Evolutionary conservation across 2,888 invertebrate genomes (phyloP).

Genomic region (Drosophila sordidula): DNA sequence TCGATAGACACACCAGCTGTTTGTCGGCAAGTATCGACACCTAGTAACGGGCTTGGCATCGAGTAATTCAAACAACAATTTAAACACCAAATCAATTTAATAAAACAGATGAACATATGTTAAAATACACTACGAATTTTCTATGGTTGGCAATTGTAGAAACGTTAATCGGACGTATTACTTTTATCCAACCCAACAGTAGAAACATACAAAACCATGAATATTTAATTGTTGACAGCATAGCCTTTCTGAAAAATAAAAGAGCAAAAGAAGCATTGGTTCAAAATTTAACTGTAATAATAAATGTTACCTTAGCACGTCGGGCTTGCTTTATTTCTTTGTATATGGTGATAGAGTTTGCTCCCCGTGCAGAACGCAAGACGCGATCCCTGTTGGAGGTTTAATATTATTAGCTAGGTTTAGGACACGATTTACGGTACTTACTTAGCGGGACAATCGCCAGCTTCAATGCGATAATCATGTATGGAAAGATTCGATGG

Average conservation of each 20-base stretch:
- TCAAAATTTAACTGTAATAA: background rate
- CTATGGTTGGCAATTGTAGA: background rate
- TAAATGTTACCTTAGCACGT: constrained; percentile 25
- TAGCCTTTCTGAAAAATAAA: constrained; percentile 20
- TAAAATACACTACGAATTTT: constrained; percentile 29
- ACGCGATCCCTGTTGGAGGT: constrained; percentile 20
- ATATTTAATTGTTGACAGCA: background rate
- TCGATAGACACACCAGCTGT: constrained; percentile 21
- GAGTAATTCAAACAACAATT: constrained; percentile 1
- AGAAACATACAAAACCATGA: constrained; percentile 16
- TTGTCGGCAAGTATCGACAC: constrained; percentile 5
- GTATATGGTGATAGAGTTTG: constrained; percentile 32
- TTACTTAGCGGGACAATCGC: constrained; percentile 45
- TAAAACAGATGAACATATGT: background rate
- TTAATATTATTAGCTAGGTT: background rate
- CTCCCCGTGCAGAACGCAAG: constrained; percentile 19
- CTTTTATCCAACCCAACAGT: constrained; percentile 18
- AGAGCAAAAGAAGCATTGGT: background rate
- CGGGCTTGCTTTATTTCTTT: constrained; percentile 41
- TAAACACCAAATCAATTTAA: too few relatives aligned
- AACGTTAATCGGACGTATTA: constrained; percentile 10
- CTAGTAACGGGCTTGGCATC: background rate
- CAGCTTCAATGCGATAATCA: constrained; percentile 48
- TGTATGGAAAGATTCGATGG: constrained; percentile 59
- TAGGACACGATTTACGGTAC: background rate